Base-by-base conservation (phyloP, 2,888 invertebrate species). In the Frankliniella fusca region DNA sequence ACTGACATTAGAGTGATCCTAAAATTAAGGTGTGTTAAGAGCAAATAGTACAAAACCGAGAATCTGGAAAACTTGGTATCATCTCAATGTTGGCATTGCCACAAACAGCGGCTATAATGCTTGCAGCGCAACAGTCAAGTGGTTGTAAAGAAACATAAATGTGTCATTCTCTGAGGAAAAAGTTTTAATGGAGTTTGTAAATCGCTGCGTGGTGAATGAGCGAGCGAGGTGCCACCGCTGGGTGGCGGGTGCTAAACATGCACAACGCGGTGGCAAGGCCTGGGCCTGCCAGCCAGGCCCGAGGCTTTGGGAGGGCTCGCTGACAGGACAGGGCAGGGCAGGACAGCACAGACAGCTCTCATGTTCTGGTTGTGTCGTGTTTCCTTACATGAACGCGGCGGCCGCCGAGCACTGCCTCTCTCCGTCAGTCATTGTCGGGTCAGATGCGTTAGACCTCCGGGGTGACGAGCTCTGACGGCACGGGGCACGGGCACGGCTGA, bases 371-470 rank as follows among this genome's bases (percentile, higher is more conserved):
- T 70, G 20, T 38, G 38, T 38, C 38, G 3, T 12, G 70, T 23
- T 76, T 76, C 70, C 70, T 76, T 76, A 76, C 70, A 76, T 76
- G 27, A 76, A 76, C 12, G 70, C 70, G 27, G 70, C 70, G 70
- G 70, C 70, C 27, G 70, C 70, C 27, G 70, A 76, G 27, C 70
- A 76, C 27, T 76, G 70, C 27, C 70, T 76, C 70, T 76, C 70
- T 76, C 70, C 70, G 12, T 76, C 70, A 23, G 70, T 27, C 70
- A 76, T 76, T 76, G 70, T 76, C 38, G 38, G 38, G 38, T 5
- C 38, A 38, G 38, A 38, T 38, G 38, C 38, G 38, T 38, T 38
- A 38, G 38, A 38, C 38, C n/a, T n/a, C n/a, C n/a, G n/a, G 27
- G 27, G 23, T 27, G 70, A 27, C 10, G 10, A 76, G 9, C 70